Conservation (phyloP, 1,140 invertebrate genomes). For the Procambarus virginalis region DNA sequence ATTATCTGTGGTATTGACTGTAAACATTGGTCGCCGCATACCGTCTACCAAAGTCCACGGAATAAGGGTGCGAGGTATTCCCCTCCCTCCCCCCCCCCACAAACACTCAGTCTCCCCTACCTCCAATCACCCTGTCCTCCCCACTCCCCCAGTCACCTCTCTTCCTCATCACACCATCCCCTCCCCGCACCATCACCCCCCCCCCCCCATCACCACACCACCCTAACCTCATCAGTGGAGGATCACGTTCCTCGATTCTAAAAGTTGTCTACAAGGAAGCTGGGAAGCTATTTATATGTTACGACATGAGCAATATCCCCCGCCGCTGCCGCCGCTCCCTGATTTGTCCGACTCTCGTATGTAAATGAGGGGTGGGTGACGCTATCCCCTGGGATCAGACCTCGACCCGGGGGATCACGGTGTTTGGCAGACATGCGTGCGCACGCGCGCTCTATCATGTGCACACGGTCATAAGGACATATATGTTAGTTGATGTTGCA, state of each 20-base stretch:
- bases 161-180: background rate
- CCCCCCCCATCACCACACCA: background rate
- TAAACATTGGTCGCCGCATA: no score
- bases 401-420: slow-evolving; percentile 13
- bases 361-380: slow-evolving; percentile 3
- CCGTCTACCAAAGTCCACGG: no score
- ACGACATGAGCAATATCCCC: slow-evolving; percentile 31
- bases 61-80: no score
- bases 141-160: background rate
- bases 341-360: slow-evolving; percentile 33
- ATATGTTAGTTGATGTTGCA: no score
- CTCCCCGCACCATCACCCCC: background rate
- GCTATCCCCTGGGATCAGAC: slow-evolving; percentile 26
- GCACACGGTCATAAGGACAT: no score
- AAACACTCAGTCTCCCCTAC: background rate
- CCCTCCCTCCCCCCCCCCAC: background rate
- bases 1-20: no score
- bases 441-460: no score
- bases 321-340: background rate
- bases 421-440: background rate
- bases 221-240: background rate
- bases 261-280: slow-evolving; percentile 1
- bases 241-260: background rate
- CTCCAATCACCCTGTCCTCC: background rate
- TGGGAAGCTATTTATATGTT: slow-evolving; percentile 24